These are phyloP conservation scores for Cryptotis parvus DNA, from an alignment of 2,113 vertebrate genomes.

Conservation along the genomic window DNA sequence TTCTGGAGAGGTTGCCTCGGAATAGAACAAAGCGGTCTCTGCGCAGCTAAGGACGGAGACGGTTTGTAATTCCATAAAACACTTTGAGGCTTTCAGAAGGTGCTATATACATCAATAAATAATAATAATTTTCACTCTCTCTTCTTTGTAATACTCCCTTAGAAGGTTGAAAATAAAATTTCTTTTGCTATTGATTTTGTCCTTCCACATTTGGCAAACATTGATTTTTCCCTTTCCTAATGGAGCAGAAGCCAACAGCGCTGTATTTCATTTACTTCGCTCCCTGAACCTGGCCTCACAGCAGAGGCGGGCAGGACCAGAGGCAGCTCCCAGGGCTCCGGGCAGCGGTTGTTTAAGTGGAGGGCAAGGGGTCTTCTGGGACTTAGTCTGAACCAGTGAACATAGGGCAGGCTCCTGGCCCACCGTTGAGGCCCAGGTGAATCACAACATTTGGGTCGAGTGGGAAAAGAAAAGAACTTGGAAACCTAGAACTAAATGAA, in stretches of 20 bases:
- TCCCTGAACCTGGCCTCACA: conserved; percentile 77
- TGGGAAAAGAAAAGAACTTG: not conserved
- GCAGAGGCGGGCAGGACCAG: conserved; percentile 75
- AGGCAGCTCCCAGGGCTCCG: conserved; percentile 64
- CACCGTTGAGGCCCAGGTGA: not conserved
- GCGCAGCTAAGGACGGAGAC: conserved; percentile 35
- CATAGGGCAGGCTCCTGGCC: conserved; percentile 14
- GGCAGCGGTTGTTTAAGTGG: conserved; percentile 77
- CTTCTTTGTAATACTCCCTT: conserved; percentile 88
- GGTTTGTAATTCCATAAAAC: conserved; percentile 86
- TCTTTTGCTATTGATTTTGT: conserved; percentile 89
- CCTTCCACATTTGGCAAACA: conserved; percentile 87
- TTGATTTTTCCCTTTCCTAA: conserved; percentile 89
- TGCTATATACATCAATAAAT: conserved; percentile 88
- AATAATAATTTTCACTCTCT: conserved; percentile 88
- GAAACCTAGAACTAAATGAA: not conserved
- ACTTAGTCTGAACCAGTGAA: not conserved
- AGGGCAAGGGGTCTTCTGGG: conserved; percentile 20
- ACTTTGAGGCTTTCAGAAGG: conserved; percentile 86
- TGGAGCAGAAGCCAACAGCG: conserved; percentile 86
- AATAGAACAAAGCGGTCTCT: conserved; percentile 70
- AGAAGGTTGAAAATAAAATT: conserved; percentile 89
- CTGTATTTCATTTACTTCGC: conserved; percentile 86
- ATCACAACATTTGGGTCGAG: not conserved
- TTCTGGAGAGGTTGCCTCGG: conserved; percentile 54